phyloP scores from a whole-genome alignment of 2,888 invertebrate genomes.

The Monopis laevigella region DNA sequence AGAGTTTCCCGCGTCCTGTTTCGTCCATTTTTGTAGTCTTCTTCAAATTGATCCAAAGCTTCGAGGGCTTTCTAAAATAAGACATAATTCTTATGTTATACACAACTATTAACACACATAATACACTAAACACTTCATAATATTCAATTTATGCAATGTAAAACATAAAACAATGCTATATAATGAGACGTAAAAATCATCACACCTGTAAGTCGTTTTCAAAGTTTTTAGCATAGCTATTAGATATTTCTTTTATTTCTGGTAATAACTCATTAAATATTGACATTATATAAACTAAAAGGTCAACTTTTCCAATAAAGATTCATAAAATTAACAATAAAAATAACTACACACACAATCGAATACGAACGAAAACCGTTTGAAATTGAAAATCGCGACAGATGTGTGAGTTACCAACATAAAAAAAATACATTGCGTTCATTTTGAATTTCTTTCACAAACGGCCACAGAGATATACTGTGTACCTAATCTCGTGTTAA shows the following conservation, averaged over 20 bases:
- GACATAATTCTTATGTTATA: not conserved
- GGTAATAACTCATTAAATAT: conserved; percentile 48
- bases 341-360: conserved; percentile 37
- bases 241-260: conserved; percentile 42
- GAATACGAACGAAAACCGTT: conserved; percentile 61
- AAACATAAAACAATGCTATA: not conserved
- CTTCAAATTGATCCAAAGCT: conserved; percentile 42
- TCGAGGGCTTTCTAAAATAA: conserved; percentile 39
- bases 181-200: not conserved
- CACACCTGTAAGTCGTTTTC: conserved; percentile 48
- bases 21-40: conserved; percentile 38
- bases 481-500: too few relatives aligned
- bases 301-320: conserved; percentile 33
- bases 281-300: conserved; percentile 44
- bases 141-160: not conserved
- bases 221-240: conserved; percentile 31
- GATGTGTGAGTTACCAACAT: conserved; percentile 29
- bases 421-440: not conserved
- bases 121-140: not conserved
- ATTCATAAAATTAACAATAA: conserved; percentile 33
- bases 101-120: conserved; percentile 3
- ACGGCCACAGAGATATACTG: too few relatives aligned
- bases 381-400: conserved; percentile 44
- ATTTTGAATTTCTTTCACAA: not conserved
- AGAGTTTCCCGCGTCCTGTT: conserved; percentile 32